A percentile compares a stretch with the other conserved stretches of the same genome.
Conservation (phyloP, 2,888 invertebrate species). For the Poecilobothrus nobilitatus region DNA sequence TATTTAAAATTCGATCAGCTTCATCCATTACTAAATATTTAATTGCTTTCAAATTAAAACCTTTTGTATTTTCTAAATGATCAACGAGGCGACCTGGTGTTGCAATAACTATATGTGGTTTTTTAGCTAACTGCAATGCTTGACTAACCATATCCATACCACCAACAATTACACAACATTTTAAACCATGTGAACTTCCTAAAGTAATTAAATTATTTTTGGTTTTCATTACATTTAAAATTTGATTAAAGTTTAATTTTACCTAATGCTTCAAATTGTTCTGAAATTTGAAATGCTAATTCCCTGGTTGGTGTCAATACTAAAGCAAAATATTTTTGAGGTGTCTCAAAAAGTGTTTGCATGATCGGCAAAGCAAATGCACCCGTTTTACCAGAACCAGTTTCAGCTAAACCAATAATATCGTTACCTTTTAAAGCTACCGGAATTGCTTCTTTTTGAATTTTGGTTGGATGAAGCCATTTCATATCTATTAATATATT, state of each 20-base stretch:
- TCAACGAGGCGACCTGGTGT: slow-evolving; percentile 94
- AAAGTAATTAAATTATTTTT: slow-evolving; percentile 14
- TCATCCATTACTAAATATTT: slow-evolving; percentile 97
- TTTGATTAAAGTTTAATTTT: slow-evolving; percentile 28
- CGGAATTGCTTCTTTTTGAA: slow-evolving; percentile 91
- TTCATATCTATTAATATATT: slow-evolving; percentile 86
- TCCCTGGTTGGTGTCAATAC: slow-evolving; percentile 95
- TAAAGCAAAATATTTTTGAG: slow-evolving; percentile 88
- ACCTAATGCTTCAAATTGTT: slow-evolving; percentile 97
- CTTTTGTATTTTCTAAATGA: slow-evolving; percentile 96
- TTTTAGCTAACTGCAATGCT: slow-evolving; percentile 80
- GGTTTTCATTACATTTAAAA: too few species aligned
- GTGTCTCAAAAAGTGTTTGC: slow-evolving; percentile 80
- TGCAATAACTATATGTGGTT: slow-evolving; percentile 94
- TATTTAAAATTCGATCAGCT: slow-evolving; percentile 95
- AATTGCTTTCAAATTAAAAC: slow-evolving; percentile 81
- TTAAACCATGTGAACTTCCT: slow-evolving; percentile 86
- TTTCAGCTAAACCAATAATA: slow-evolving; percentile 59
- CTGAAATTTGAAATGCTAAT: slow-evolving; percentile 95
- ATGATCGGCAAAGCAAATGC: slow-evolving; percentile 95
- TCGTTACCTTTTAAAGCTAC: slow-evolving; percentile 78
- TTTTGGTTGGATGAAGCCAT: slow-evolving; percentile 92
- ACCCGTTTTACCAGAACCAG: slow-evolving; percentile 83
- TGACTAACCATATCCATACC: slow-evolving; percentile 99
- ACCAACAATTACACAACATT: slow-evolving; percentile 93